Evolutionary conservation across 2,797 vertebrate species (phyloP).

Genomic region (Miichthys miiuy): DNA sequence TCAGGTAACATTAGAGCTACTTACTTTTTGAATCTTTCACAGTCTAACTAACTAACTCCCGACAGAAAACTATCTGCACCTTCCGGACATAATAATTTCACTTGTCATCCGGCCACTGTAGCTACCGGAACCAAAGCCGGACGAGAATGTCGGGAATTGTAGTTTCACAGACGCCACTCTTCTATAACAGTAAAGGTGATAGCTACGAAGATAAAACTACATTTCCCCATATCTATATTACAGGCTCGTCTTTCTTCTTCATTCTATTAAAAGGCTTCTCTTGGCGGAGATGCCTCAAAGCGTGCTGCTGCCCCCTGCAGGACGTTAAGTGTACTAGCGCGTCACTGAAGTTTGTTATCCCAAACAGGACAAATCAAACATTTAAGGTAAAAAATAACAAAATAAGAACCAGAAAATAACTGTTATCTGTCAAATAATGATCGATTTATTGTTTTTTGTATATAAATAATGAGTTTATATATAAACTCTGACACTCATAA

Average conservation of each 20-base stretch:
- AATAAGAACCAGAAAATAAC: no score
- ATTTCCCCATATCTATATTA: conserved; percentile 37
- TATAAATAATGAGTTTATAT: no score
- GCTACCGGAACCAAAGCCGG: neutral
- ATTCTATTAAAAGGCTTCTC: neutral
- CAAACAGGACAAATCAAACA: neutral
- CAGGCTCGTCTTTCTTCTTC: rapidly evolving
- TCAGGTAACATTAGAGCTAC: neutral
- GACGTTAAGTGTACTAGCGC: neutral
- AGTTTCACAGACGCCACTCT: neutral
- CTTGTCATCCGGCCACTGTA: conserved; percentile 29
- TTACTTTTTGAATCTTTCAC: conserved; percentile 30
- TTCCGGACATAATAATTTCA: conserved; percentile 18
- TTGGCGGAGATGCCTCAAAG: neutral
- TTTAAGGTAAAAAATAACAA: no score
- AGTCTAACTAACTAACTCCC: no score
- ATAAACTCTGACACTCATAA: no score
- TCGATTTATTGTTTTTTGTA: no score
- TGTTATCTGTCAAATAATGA: no score
- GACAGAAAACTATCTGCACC: no score
- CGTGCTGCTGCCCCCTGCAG: conserved; percentile 1
- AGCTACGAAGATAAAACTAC: conserved; percentile 25
- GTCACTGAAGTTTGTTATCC: neutral
- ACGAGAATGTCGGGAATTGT: conserved; percentile 58
- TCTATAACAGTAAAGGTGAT: rapidly evolving